Evolutionary conservation across 2,888 invertebrate species (phyloP).

Genomic region (Drosophila neonasuta): DNA sequence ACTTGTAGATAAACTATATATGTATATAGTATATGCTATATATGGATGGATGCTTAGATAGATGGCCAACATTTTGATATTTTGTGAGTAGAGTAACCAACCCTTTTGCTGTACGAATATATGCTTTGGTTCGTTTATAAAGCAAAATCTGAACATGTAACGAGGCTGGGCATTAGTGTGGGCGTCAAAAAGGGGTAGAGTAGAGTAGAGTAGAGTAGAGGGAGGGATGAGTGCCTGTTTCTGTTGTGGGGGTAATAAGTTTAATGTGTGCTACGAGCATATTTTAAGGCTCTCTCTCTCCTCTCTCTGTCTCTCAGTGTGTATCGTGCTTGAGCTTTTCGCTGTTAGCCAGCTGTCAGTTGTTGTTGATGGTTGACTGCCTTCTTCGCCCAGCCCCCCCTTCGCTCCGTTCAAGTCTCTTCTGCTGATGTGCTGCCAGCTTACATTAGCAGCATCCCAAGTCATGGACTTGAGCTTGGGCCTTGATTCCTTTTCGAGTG

Average conservation of each 20-base stretch:
- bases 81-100: constrained; percentile 52
- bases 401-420: constrained; percentile 2
- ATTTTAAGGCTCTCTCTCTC: constrained; percentile 58
- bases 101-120: constrained; percentile 69
- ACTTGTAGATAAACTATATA: constrained; percentile 12
- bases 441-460: constrained; percentile 59
- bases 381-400: constrained; percentile 21
- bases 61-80: constrained; percentile 62
- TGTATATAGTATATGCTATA: constrained; percentile 7
- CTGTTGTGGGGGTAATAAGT: constrained; percentile 67
- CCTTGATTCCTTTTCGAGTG: constrained; percentile 36
- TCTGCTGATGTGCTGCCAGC: constrained; percentile 37
- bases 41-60: constrained; percentile 34
- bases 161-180: constrained; percentile 50
- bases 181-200: constrained; percentile 3
- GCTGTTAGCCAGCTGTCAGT: constrained; percentile 72
- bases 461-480: constrained; percentile 35
- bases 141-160: constrained; percentile 62
- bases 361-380: constrained; percentile 70
- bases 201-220: background rate
- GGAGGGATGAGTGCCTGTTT: constrained; percentile 3
- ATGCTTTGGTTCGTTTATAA: constrained; percentile 54
- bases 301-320: background rate
- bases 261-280: constrained; percentile 75
- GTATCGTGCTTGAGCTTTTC: constrained; percentile 46